Base-by-base conservation (phyloP, 2,888 invertebrate genomes). In the Meganola albula region DNA sequence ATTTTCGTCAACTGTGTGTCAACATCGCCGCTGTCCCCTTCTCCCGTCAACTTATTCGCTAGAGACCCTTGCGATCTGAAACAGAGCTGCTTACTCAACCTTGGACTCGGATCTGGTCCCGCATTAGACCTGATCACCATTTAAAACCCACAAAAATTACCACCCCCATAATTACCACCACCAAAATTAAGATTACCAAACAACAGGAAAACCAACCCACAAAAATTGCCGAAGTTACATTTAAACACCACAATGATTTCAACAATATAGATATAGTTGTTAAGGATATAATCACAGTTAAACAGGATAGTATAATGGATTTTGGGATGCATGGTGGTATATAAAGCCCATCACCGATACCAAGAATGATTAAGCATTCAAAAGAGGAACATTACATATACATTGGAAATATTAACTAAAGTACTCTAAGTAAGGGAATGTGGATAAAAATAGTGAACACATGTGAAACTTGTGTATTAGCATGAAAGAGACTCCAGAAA, bases 1-100 rank as follows among this genome's bases (percentile, higher is more conserved):
- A 97, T 91, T 90, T 99, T 99, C 49, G 98, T 97, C 43, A 99
- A 90, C 66, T 95, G 95, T 27, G 97, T 94, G 78, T 99, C 98
- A 59, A 93, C 94, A 74, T 99, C 98, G 33, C 97, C 97, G 27
- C 96, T 93, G 74, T 98, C 98, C 28, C 96, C 96, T 48, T 96
- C 95, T 64, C 98, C 98, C 75, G 98, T 98, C 79, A 97, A 88
- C 86, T 97, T 95, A 73, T 85, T 85, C 51, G 93, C 95, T 83
- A 96, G 90, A 64, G 96, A 96, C 71, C 95, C 93, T 90, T 96
- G 96, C 48, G 94, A 94, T 89, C 95, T 94, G 77, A 90, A 87
- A 87, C 87, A 87, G 71, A 87, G 86, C 87, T 87, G 87, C 87
- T 87, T 87, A 86, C 87, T 87, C 87, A 87, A 77, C 80, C 85